These are phyloP conservation scores for Elephantulus edwardii DNA, from an alignment of 2,113 vertebrate species.

Conservation along the genomic window DNA sequence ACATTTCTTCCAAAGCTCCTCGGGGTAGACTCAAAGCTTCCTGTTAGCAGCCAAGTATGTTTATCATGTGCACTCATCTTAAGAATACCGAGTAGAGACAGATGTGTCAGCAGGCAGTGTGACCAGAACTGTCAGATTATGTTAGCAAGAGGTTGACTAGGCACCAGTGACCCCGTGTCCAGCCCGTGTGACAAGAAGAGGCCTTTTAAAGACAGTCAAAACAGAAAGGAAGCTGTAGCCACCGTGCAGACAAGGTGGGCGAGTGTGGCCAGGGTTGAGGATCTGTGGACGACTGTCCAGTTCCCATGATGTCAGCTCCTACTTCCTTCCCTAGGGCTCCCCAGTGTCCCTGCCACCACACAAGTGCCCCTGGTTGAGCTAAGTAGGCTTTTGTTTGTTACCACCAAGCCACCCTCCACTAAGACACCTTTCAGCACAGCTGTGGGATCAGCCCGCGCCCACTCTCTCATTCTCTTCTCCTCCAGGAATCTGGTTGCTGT, in stretches of 20 bases:
- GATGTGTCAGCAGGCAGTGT: too few relatives aligned
- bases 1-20: neutral
- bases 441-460: neutral
- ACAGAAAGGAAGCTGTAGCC: neutral
- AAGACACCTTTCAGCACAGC: constrained; percentile 63
- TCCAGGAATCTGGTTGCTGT: neutral
- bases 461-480: constrained; percentile 43
- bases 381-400: constrained; percentile 39
- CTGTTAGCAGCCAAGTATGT: neutral
- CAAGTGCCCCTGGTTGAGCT: neutral
- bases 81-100: neutral
- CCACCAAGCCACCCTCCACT: constrained; percentile 15
- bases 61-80: neutral
- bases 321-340: neutral
- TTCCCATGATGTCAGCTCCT: constrained; percentile 7
- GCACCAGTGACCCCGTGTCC: neutral
- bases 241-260: neutral
- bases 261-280: neutral
- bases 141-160: neutral
- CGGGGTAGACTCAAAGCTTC: neutral
- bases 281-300: rapidly evolving
- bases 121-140: neutral
- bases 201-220: neutral
- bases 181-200: neutral
- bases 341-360: neutral